Base-by-base conservation (phyloP, 2,113 vertebrate genomes). In the Sminthopsis crassicaudata region DNA sequence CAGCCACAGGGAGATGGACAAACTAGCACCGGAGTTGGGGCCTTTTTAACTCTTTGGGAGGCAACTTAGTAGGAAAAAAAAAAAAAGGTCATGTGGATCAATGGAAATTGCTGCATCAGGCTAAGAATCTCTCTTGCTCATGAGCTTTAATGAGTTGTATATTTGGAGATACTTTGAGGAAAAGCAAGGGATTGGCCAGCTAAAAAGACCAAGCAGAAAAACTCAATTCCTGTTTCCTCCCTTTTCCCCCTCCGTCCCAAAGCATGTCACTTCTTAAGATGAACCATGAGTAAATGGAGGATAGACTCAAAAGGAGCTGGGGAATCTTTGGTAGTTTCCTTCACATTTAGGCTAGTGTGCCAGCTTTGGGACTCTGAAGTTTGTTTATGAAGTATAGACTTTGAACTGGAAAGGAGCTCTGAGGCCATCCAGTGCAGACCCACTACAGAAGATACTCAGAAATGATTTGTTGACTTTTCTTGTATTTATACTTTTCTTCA, bases 71-170 rank as follows among this genome's bases (percentile, higher is more conserved):
- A 92, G 91, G 52, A 93, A 95, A 96, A 93, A 93, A 95, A 96
- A 93, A 27, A 91, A 95, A 92, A 67, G 23, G 89, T 93, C 94
- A 96, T 46, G 90, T 94, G 91, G 90, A 90, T 95, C 93, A 93
- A 90, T 95, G 53, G 8, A 92, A 60, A 91, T 93, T 96, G 91
- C 92, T 95, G 91, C 46, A 94, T 97, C 94, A 96, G 30, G 91
- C 50, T 93, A 94, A 96, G 95, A 95, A 67, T 94, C 23, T 42
- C 46, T 94, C 91, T 53, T 53, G 46, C 90, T 95, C 53, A 94
- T 55, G 95, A 94, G 91, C 55, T 96, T 93, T 96, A 95, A 96
- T 89, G 93, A 52, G 89, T 89, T 19, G 14, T 95, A 23, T 94
- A 89, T 91, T 91, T 89, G 91, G 54, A 55, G 52, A 93, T 84